phyloP scores from a whole-genome alignment of 2,797 vertebrate genomes.

The Enteromius trimaculatus region DNA sequence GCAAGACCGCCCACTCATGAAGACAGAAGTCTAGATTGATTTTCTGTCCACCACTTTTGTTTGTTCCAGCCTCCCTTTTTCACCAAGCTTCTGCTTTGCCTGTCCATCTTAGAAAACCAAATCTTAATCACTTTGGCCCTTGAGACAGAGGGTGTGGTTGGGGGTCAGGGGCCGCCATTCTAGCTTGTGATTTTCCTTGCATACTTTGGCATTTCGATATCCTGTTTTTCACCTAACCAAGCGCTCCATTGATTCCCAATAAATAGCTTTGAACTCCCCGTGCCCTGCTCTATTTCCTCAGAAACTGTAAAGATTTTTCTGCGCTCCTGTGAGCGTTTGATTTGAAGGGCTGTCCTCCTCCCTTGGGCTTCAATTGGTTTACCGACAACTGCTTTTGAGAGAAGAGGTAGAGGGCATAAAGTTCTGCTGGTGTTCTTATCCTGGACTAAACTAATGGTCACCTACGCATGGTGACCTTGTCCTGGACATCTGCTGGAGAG shows the following conservation, averaged over 20 bases:
- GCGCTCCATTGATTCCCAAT: slow-evolving; percentile 63
- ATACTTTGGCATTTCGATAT: slow-evolving; percentile 62
- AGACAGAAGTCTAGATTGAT: slow-evolving; percentile 71
- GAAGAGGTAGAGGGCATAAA: slow-evolving; percentile 1
- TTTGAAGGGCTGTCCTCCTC: slow-evolving; percentile 46
- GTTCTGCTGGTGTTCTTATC: slow-evolving; percentile 57
- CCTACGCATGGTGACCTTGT: slow-evolving; percentile 70
- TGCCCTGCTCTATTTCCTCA: slow-evolving; percentile 52
- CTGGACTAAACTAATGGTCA: slow-evolving; percentile 60
- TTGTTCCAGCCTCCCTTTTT: slow-evolving; percentile 55
- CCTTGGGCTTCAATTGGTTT: slow-evolving; percentile 36
- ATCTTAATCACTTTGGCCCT: slow-evolving; percentile 58
- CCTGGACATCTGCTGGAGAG: slow-evolving; percentile 67
- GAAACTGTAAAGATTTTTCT: slow-evolving; percentile 63
- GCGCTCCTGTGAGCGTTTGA: slow-evolving; percentile 48
- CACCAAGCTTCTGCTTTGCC: slow-evolving; percentile 38
- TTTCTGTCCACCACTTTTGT: slow-evolving; percentile 66
- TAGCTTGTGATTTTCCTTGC: slow-evolving; percentile 59
- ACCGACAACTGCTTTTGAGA: slow-evolving; percentile 8
- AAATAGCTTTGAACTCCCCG: slow-evolving; percentile 64
- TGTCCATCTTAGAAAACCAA: slow-evolving; percentile 55
- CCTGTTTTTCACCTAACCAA: slow-evolving; percentile 61
- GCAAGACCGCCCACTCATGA: slow-evolving; percentile 54
- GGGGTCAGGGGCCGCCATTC: slow-evolving; percentile 31
- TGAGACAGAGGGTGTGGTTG: slow-evolving; percentile 43